Conservation (phyloP, 53 echinoderm and acorn worm genomes). For the Temnopleurus reevesii region DNA sequence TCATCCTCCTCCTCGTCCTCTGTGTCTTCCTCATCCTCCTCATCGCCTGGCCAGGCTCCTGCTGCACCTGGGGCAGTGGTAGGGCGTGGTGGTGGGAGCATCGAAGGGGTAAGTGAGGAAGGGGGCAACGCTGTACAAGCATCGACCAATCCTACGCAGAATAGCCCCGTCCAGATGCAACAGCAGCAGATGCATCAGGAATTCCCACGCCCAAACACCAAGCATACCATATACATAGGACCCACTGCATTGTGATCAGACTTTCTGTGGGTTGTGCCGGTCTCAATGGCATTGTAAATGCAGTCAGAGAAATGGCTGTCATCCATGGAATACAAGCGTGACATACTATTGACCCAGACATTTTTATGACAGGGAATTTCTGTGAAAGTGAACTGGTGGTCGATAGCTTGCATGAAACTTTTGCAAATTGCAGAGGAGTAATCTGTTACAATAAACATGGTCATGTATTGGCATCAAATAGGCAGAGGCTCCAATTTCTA, state of each 20-base stretch:
- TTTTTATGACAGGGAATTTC: too few relatives aligned
- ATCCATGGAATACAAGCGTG: too few relatives aligned
- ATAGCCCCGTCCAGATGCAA: too few relatives aligned
- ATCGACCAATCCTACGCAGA: background rate
- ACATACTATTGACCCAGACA: too few relatives aligned
- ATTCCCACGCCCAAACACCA: slow-evolving; percentile 49
- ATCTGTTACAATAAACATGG: too few relatives aligned
- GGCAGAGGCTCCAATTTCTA: too few relatives aligned
- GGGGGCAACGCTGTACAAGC: slow-evolving; percentile 40
- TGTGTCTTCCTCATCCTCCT: background rate
- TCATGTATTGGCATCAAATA: too few relatives aligned
- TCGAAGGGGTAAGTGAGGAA: background rate
- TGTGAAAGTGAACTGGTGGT: too few relatives aligned
- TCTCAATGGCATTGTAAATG: too few relatives aligned
- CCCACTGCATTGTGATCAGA: slow-evolving; percentile 43
- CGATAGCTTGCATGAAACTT: too few relatives aligned
- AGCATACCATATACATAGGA: slow-evolving; percentile 57
- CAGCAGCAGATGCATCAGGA: slow-evolving; percentile 50
- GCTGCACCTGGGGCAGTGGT: slow-evolving; percentile 20
- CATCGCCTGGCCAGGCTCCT: slow-evolving; percentile 4
- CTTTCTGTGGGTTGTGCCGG: background rate
- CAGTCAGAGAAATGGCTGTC: too few relatives aligned
- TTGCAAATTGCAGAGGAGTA: too few relatives aligned
- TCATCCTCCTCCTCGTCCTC: slow-evolving; percentile 38
- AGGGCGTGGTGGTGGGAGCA: background rate